Evolutionary conservation across 2,888 invertebrate genomes (phyloP).

Genomic region (Hedychridium roseum): DNA sequence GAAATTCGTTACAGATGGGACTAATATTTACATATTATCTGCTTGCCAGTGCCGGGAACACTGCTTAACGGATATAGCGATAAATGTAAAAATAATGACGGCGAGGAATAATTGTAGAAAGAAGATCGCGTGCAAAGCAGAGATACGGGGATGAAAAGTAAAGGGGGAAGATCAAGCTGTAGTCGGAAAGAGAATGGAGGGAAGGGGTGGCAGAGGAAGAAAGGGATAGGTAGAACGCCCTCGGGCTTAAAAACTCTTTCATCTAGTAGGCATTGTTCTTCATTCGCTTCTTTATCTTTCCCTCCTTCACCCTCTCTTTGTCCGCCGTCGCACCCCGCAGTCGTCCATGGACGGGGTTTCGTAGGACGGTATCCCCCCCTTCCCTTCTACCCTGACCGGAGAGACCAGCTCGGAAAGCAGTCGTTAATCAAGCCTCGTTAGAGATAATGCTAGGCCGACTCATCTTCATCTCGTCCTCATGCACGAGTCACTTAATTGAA

Average conservation of each 20-base stretch:
- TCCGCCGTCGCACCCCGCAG: background rate
- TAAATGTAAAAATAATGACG: too few relatives aligned
- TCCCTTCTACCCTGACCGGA: slow-evolving; percentile 25
- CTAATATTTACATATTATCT: too few relatives aligned
- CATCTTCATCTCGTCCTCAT: too few relatives aligned
- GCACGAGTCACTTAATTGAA: too few relatives aligned
- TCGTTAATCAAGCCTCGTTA: slow-evolving; percentile 44
- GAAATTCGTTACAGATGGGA: too few relatives aligned
- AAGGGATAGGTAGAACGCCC: slow-evolving; percentile 32
- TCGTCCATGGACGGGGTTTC: background rate
- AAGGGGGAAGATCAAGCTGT: slow-evolving; percentile 13
- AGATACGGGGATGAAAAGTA: slow-evolving; percentile 11
- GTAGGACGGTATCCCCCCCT: background rate
- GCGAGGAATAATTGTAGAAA: background rate
- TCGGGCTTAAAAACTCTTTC: slow-evolving; percentile 49
- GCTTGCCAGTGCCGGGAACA: too few relatives aligned
- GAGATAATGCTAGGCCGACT: slow-evolving; percentile 26
- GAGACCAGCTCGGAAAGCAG: slow-evolving; percentile 19
- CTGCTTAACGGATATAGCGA: too few relatives aligned
- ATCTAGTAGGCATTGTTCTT: slow-evolving; percentile 50
- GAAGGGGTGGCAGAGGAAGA: slow-evolving; percentile 17
- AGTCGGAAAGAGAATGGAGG: slow-evolving; percentile 10
- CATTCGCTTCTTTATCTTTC: slow-evolving; percentile 21
- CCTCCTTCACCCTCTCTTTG: slow-evolving; percentile 8
- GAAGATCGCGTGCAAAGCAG: slow-evolving; percentile 14